Evolutionary conservation across 1,140 invertebrate genomes (phyloP), one percentile per base, ranked within the genome.

Genomic region (Nasonia longicornis): DNA sequence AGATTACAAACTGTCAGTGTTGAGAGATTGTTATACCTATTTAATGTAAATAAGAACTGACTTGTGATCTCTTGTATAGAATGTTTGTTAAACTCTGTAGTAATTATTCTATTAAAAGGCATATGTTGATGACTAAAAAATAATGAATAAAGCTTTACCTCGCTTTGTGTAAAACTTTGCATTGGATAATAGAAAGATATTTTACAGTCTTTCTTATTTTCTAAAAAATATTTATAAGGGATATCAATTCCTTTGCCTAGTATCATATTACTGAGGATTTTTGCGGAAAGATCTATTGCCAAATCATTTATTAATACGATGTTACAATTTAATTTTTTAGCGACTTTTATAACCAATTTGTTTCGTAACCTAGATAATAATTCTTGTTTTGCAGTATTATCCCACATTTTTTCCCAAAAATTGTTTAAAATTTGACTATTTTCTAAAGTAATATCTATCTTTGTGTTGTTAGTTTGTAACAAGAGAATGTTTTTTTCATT

Each of bases 41-140:
- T 38, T 1, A 71, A 35, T 16, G 12, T 71, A n/a, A 42, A 10
- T 38, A 71, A 42, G 16, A 71, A 71, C 7, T 31, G 26, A 3
- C 31, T 71, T 14, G 69, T 42, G 7, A 71, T 71, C 12, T 71
- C 35, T 42, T 71, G 69, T 35, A 71, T 8, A 38, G 69, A 71
- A 35, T 2, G 20, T 16, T 35, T 71, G 3, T 42, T 7, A 2
- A 35, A 2, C 12, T 31, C 42, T 35, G 0, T n/a, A 1, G 20
- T 71, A 26, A 26, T 26, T 26, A 7, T 3, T 35, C 35, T 71
- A 4, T 31, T 38, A 42, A 0, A 35, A 16, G 8, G 7, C 31
- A 38, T 16, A 35, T 42, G 20, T 71, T n/a, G 10, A 71, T n/a
- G 20, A 71, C 42, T 71, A n/a, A 35, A 16, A 29, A 38, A 6